phyloP scores from a whole-genome alignment of 2,113 vertebrate genomes.

The Amazona guildingii region DNA sequence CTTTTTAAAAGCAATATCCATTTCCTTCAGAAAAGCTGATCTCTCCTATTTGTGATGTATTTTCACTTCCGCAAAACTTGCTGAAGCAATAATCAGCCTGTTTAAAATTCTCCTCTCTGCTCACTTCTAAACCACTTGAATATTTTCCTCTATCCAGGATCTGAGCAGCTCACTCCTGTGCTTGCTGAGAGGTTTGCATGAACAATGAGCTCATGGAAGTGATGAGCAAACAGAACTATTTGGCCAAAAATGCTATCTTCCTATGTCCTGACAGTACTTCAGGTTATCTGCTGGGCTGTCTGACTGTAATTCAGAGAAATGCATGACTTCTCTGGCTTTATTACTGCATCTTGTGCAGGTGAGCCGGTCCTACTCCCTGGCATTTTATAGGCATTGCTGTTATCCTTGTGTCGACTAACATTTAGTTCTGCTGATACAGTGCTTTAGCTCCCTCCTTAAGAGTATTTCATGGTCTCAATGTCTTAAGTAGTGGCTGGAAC shows the following conservation, averaged over 20 bases:
- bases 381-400: not conserved
- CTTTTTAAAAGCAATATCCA: slow-evolving; percentile 28
- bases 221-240: slow-evolving; percentile 15
- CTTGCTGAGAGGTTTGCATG: not conserved
- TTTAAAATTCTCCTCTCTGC: slow-evolving; percentile 31
- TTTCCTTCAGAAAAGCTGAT: slow-evolving; percentile 31
- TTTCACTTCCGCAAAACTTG: slow-evolving; percentile 29
- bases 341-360: not conserved
- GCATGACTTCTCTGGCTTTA: not conserved
- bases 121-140: slow-evolving; percentile 16
- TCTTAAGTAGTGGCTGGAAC: not conserved
- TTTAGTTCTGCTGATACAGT: not conserved
- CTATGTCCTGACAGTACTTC: not conserved
- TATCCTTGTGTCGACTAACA: not conserved
- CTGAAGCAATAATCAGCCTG: slow-evolving; percentile 42
- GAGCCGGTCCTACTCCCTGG: not conserved
- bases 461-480: not conserved
- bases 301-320: not conserved
- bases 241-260: not conserved
- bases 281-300: not conserved
- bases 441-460: not conserved
- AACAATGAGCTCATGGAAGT: not conserved
- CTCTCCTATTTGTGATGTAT: slow-evolving; percentile 10
- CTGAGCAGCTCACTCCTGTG: not conserved
- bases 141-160: not conserved